Evolutionary conservation across 2,797 vertebrate genomes (phyloP), one percentile per base, ranked within the genome.

Genomic region (Rhinophrynus dorsalis): DNA sequence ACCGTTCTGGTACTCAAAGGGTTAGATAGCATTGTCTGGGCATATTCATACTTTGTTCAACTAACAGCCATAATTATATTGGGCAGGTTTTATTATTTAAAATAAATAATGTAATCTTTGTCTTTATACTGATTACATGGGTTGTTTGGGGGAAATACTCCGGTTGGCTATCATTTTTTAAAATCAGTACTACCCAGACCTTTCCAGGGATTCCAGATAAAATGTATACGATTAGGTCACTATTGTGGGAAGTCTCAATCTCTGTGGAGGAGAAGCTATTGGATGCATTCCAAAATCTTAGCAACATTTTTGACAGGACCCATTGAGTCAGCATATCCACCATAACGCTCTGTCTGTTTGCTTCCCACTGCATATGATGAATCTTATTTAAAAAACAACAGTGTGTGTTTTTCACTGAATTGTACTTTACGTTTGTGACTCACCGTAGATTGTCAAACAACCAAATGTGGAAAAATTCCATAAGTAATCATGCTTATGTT

Each of bases 41-140:
- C 15, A 24, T 1, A 48, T 24, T 10, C 27, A 45, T 42, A 3
- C 35, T 68, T 60, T 23, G 15, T 44, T 44, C 17, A 20, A 44
- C 18, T 18, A 37, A 29, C 30, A 67, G 35, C 21, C 38, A 21
- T 68, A 68, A 38, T 50, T 44, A 37, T 11, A 15, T 30, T 15
- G 26, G 35, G 26, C 24, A 54, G 48, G 52, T 50, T 67, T 50
- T 37, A 40, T 48, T 12, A 20, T 37, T 15, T 26, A 44, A 26
- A 30, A 29, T 15, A 59, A 68, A 50, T 21, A 58, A 40, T 58
- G 48, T 58, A 38, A 68, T 68, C 32, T 68, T 6, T 2, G 27
- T 17, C 55, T 57, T 50, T 30, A 68, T 48, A 32, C 55, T 47
- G 42, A 48, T 68, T 58, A 50, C 42, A 59, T 44, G 32, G n/a